Base-by-base conservation (phyloP, 2,113 vertebrate genomes). In the Gadus macrocephalus region DNA sequence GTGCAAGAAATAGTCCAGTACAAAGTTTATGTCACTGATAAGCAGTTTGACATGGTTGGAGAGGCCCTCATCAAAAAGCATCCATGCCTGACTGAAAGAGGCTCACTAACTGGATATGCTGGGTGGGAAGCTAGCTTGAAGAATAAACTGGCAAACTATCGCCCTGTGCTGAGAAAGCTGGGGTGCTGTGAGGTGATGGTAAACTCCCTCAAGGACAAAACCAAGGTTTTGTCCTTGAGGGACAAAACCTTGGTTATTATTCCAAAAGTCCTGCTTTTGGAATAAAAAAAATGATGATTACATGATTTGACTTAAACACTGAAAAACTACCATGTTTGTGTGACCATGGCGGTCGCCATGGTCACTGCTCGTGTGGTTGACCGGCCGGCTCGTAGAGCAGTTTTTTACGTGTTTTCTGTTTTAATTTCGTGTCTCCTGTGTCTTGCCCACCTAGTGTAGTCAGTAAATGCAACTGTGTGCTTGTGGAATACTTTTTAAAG, bases 141-240 rank as follows among this genome's bases (percentile, higher is more conserved):
- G 53, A 76, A 81, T 19, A 80, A 80, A 74, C 19, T 78, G 0
- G 71, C 68, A 62, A 78, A 76, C 16, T 76, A 84, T 68, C 16
- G 12, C 59, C 73, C 82, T 69, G 72, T 77, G 4, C 15, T 79
- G 62, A 71, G 75, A 65, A 79, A 76, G 14, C 68, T 84, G n/a
- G 74, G 69, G 25, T 79, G 71, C 64, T 31, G 4, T 62, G 64
- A 83, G 31, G 72, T 83, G 15, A 27, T 27, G 19, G 5, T 77
- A n/a, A 81, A 81, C 31, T 75, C 70, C 49, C 2, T 72, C 1
- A 76, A 74, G 53, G 58, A 78, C 56, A 79, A 79, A 59, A 74
- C 72, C n/a, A n/a, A n/a, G n/a, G n/a, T n/a, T n/a, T n/a, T n/a
- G n/a, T n/a, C n/a, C n/a, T n/a, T 64, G 79, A 64, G 64, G 73